A percentile compares a stretch with the other conserved stretches of the same genome.
Evolutionary conservation across 1,140 invertebrate genomes (phyloP).

Genomic region (Anthonomus grandis): DNA sequence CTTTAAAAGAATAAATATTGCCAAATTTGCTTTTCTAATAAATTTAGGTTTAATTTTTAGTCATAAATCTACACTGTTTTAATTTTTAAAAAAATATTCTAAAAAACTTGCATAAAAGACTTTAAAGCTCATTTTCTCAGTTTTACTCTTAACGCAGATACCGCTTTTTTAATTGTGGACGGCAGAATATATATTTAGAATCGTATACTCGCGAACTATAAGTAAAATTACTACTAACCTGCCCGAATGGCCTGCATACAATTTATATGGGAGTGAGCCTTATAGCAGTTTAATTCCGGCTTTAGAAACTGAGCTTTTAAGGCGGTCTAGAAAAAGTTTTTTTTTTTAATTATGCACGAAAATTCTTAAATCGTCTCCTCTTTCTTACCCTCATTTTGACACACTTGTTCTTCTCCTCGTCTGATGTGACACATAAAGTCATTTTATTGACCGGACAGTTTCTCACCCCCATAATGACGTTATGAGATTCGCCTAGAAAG

Average conservation of each 20-base stretch:
- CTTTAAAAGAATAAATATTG: too few relatives aligned
- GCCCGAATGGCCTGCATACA: slow-evolving; percentile 83
- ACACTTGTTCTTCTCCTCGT: slow-evolving; percentile 88
- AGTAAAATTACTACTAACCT: slow-evolving; percentile 48
- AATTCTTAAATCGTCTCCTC: not conserved
- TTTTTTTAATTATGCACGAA: not conserved
- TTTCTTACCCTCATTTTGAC: slow-evolving; percentile 80
- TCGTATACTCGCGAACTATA: too few relatives aligned
- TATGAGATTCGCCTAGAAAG: slow-evolving; percentile 61
- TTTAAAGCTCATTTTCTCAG: too few relatives aligned
- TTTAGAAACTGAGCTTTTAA: slow-evolving; percentile 83
- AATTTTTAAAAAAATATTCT: too few relatives aligned
- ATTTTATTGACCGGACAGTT: slow-evolving; percentile 77
- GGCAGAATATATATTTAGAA: too few relatives aligned
- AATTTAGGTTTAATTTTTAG: too few relatives aligned
- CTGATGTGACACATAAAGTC: slow-evolving; percentile 86
- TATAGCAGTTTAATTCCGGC: slow-evolving; percentile 84
- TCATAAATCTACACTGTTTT: too few relatives aligned
- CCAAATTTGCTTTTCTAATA: too few relatives aligned
- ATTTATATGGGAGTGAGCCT: slow-evolving; percentile 78
- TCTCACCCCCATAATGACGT: slow-evolving; percentile 68
- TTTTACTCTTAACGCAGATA: too few relatives aligned
- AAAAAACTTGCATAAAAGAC: too few relatives aligned
- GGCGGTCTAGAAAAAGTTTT: slow-evolving; percentile 62
- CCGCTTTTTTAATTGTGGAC: too few relatives aligned